phyloP scores from a whole-genome alignment of 2,888 invertebrate species.

The Eristalis intricaria region DNA sequence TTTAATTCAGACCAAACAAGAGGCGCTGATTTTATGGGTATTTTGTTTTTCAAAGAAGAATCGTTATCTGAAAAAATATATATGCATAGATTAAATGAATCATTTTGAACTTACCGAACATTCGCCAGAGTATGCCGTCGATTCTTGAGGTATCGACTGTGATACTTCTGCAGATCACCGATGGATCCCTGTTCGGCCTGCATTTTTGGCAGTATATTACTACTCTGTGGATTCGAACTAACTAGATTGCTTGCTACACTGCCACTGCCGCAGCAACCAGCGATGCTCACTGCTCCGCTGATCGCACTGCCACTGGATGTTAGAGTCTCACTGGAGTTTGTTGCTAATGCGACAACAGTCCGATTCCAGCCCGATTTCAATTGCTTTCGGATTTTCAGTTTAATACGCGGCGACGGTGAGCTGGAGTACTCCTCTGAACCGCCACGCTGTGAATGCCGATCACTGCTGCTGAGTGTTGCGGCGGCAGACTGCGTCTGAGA shows the following conservation, averaged over 20 bases:
- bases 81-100: no score
- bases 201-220: slow-evolving; percentile 86
- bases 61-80: background rate
- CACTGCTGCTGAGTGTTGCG: slow-evolving; percentile 78
- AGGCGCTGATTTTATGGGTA: no score
- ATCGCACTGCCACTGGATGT: slow-evolving; percentile 75
- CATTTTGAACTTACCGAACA: slow-evolving; percentile 89
- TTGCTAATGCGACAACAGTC: slow-evolving; percentile 77
- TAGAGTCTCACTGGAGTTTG: slow-evolving; percentile 79
- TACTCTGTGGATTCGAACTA: slow-evolving; percentile 77
- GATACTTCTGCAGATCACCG: slow-evolving; percentile 94
- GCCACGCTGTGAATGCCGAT: slow-evolving; percentile 74
- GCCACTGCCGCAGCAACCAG: slow-evolving; percentile 73
- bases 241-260: slow-evolving; percentile 74
- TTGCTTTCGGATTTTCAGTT: slow-evolving; percentile 80
- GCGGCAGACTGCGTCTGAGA: slow-evolving; percentile 74
- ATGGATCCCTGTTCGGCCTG: slow-evolving; percentile 96
- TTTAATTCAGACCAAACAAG: background rate
- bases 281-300: slow-evolving; percentile 77
- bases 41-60: background rate
- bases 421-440: slow-evolving; percentile 75
- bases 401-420: slow-evolving; percentile 81
- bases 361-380: slow-evolving; percentile 80
- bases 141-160: slow-evolving; percentile 91
- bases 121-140: slow-evolving; percentile 94